Conservation (phyloP, 2,113 vertebrate species). For the Pomatorhinus ruficollis region DNA sequence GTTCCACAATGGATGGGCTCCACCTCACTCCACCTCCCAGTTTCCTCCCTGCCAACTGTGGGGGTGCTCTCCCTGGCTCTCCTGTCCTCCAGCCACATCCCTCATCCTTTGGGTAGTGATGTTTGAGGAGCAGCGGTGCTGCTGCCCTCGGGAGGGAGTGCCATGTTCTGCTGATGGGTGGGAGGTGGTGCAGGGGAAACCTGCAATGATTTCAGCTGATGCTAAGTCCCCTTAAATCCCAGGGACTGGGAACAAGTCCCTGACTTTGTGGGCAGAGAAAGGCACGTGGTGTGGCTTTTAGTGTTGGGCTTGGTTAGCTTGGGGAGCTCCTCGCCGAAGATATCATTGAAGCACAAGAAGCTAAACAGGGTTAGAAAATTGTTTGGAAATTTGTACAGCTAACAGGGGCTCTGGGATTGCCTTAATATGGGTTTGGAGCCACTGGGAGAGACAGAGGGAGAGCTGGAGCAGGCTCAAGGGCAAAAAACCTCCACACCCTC, state of each 20-base stretch:
- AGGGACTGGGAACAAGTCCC: neutral
- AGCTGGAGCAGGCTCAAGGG: neutral
- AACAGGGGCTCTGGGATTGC: neutral
- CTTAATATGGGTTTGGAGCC: neutral
- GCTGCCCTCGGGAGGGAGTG: neutral
- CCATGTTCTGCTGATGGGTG: neutral
- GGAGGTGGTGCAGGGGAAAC: neutral
- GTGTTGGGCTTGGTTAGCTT: neutral
- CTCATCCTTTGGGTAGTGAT: neutral
- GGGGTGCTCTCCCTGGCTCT: neutral
- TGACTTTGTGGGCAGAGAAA: neutral
- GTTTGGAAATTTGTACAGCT: neutral
- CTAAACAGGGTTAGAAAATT: neutral
- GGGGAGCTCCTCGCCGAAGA: neutral
- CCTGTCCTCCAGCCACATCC: neutral
- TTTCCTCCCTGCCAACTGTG: neutral
- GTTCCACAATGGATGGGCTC: neutral
- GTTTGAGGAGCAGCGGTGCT: rapidly evolving
- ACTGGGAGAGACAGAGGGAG: neutral
- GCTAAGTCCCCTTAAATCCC: neutral
- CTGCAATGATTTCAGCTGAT: neutral
- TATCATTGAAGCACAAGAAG: neutral
- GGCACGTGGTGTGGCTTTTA: neutral
- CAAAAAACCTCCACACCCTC: neutral
- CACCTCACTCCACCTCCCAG: rapidly evolving